These are phyloP conservation scores for Drosophila fulvimacula DNA, from an alignment of 2,888 invertebrate genomes.

Conservation along the genomic window DNA sequence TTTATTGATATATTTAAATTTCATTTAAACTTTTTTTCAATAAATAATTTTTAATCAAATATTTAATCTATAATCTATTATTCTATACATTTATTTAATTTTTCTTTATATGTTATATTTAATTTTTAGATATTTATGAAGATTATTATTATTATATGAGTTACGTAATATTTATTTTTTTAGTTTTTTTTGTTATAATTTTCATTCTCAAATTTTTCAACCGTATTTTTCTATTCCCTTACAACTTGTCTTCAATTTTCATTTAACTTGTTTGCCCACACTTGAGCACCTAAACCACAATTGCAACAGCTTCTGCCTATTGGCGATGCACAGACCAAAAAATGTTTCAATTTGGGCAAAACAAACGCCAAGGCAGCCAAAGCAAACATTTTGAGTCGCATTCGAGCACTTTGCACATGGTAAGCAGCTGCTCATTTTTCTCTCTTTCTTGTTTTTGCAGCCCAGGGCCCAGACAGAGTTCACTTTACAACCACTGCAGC, in stretches of 20 bases:
- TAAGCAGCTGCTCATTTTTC: constrained; percentile 45
- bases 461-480: constrained; percentile 13
- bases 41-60: background rate
- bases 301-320: constrained; percentile 13
- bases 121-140: no score
- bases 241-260: background rate
- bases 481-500: constrained; percentile 16
- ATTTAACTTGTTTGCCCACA: background rate
- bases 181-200: background rate
- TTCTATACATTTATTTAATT: no score
- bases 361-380: constrained; percentile 38
- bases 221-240: background rate
- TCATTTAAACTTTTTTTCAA: no score
- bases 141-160: background rate
- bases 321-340: constrained; percentile 29
- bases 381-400: constrained; percentile 58
- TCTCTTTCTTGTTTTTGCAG: background rate
- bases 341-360: constrained; percentile 37
- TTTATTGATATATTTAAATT: no score
- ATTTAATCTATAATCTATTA: background rate
- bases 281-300: background rate
- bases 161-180: background rate
- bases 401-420: constrained; percentile 44
- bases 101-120: no score
- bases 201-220: background rate